Evolutionary conservation across 1,140 invertebrate species (phyloP).

Genomic region (Laupala kohalensis): DNA sequence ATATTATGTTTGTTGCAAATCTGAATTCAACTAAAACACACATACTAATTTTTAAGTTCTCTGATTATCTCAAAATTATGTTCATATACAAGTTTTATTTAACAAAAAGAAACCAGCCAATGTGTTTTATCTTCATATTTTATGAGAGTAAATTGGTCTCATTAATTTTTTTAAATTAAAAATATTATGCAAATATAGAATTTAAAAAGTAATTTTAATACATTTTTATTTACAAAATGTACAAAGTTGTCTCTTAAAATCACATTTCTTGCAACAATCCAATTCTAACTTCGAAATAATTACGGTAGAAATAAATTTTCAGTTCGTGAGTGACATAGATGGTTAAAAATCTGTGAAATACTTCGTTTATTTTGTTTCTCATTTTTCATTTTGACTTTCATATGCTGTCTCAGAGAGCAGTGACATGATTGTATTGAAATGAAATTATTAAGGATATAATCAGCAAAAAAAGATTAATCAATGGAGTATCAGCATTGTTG

Average conservation of each 20-base stretch:
- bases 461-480: neutral
- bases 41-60: too few relatives aligned
- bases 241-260: neutral
- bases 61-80: too few relatives aligned
- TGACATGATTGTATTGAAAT: neutral
- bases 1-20: too few relatives aligned
- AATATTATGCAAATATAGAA: neutral
- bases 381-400: neutral
- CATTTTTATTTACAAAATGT: neutral
- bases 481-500: neutral
- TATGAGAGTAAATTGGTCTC: too few relatives aligned
- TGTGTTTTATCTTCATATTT: too few relatives aligned
- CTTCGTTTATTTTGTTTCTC: neutral
- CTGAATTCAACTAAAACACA: too few relatives aligned
- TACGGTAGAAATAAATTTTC: neutral
- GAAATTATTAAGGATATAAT: neutral
- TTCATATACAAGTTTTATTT: too few relatives aligned
- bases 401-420: neutral
- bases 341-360: neutral
- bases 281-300: neutral
- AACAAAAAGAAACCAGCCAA: too few relatives aligned
- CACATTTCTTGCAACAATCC: neutral
- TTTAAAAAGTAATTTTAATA: too few relatives aligned
- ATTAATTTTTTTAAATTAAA: neutral
- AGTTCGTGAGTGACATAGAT: neutral